These are phyloP conservation scores for Spondyliosoma cantharus DNA, from an alignment of 2,797 vertebrate species.

Conservation along the genomic window DNA sequence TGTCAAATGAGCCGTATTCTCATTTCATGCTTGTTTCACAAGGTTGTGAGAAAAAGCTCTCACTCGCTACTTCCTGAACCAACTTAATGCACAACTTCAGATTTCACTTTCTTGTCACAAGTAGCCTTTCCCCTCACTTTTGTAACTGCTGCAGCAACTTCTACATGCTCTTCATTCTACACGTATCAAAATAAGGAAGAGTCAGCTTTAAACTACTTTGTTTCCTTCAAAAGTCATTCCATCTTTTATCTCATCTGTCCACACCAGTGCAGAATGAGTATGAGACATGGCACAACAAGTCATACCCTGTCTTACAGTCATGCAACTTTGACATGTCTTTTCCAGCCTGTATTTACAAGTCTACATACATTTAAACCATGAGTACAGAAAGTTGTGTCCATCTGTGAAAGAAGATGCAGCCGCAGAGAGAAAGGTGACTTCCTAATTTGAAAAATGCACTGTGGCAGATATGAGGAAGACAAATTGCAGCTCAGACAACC, in stretches of 20 bases:
- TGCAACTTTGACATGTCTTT: constrained; percentile 23
- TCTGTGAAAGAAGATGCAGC: not conserved
- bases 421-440: constrained; percentile 13
- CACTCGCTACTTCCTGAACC: constrained; percentile 7
- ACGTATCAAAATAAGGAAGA: not conserved
- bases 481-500: constrained; percentile 12
- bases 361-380: not conserved
- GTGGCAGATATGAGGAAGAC: constrained; percentile 12
- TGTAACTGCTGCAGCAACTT: constrained; percentile 16
- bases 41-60: not conserved
- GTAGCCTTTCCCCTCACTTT: constrained; percentile 10
- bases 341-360: not conserved
- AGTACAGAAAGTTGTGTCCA: not conserved
- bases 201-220: not conserved
- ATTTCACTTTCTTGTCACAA: constrained; percentile 25
- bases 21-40: constrained; percentile 32
- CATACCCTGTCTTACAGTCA: constrained; percentile 39
- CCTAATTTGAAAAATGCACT: constrained; percentile 11
- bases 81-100: not conserved
- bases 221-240: not conserved
- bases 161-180: not conserved
- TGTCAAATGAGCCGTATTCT: constrained; percentile 34
- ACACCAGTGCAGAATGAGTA: constrained; percentile 25
- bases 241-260: constrained; percentile 27
- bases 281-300: constrained; percentile 57